Evolutionary conservation across 1,140 invertebrate genomes (phyloP).

Genomic region (Drosophila arawakana): DNA sequence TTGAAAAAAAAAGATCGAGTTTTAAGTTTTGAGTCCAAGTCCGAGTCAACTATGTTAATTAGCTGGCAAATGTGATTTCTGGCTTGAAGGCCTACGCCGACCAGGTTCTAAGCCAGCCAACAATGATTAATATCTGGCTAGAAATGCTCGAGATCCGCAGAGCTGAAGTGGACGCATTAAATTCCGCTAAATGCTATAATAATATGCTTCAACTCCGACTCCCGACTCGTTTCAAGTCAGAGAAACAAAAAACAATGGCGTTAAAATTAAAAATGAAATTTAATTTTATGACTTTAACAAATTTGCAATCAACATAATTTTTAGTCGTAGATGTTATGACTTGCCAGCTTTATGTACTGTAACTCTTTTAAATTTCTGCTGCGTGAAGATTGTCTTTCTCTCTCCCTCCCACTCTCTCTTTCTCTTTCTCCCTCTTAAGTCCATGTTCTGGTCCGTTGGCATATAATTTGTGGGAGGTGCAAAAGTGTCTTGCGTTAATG

Average conservation of each 20-base stretch:
- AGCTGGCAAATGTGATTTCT: slow-evolving; percentile 77
- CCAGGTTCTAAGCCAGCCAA: slow-evolving; percentile 35
- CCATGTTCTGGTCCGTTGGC: slow-evolving; percentile 67
- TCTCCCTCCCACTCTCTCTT: neutral
- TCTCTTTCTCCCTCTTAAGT: neutral
- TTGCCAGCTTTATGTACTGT: slow-evolving; percentile 47
- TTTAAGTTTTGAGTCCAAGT: neutral
- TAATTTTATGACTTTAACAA: slow-evolving; percentile 82
- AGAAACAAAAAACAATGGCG: slow-evolving; percentile 75
- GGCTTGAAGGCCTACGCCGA: slow-evolving; percentile 57
- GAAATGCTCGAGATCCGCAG: slow-evolving; percentile 23
- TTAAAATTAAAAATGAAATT: slow-evolving; percentile 82
- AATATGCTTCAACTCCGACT: slow-evolving; percentile 56
- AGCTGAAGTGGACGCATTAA: slow-evolving; percentile 66
- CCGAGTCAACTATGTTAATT: slow-evolving; percentile 76
- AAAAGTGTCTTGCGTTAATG: slow-evolving; percentile 79
- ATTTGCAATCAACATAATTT: slow-evolving; percentile 82
- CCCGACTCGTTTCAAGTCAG: slow-evolving; percentile 5
- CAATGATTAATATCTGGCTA: slow-evolving; percentile 76
- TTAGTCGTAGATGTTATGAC: slow-evolving; percentile 63
- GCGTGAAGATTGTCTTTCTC: slow-evolving; percentile 17
- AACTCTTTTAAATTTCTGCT: slow-evolving; percentile 7
- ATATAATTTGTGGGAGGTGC: slow-evolving; percentile 74
- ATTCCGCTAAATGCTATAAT: slow-evolving; percentile 81
- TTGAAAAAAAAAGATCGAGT: neutral